Percentiles rank a stretch among this genome's conserved stretches.
Evolutionary conservation across 2,888 invertebrate genomes (phyloP).

Genomic region (Acanthosoma haemorrhoidale): DNA sequence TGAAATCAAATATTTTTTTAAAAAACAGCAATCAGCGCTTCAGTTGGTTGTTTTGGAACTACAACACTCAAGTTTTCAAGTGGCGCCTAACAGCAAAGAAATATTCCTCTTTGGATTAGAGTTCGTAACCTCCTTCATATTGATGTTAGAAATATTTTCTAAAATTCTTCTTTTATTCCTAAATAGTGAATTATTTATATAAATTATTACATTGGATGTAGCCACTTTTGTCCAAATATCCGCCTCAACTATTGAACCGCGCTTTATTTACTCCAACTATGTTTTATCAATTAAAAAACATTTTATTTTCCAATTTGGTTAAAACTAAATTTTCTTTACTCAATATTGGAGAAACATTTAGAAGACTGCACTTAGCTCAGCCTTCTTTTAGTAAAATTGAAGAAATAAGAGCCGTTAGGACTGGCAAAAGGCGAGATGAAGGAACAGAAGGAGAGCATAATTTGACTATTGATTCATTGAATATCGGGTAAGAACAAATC

Average conservation of each 20-base stretch:
- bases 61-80: too few species aligned
- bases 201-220: neutral
- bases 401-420: conserved; percentile 45
- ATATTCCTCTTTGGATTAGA: too few species aligned
- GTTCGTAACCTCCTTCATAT: too few species aligned
- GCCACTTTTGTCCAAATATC: neutral
- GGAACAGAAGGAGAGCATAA: conserved; percentile 72
- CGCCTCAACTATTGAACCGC: too few species aligned
- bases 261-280: neutral
- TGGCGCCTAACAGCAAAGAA: too few species aligned
- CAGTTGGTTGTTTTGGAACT: too few species aligned
- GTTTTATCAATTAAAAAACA: neutral
- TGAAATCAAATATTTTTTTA: too few species aligned
- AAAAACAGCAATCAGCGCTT: too few species aligned
- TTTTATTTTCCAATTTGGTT: neutral
- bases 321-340: neutral
- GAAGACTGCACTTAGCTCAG: neutral
- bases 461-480: conserved; percentile 59
- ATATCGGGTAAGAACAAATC: neutral
- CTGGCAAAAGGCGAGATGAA: conserved; percentile 56
- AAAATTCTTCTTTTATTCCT: too few species aligned
- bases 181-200: neutral
- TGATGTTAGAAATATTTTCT: too few species aligned
- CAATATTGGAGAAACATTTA: neutral
- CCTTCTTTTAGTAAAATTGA: conserved; percentile 42